A percentile compares a stretch with the other conserved stretches of the same genome.
These are phyloP conservation scores for Chromoteleia sp. DNA, from an alignment of 2,888 invertebrate species.

Conservation along the genomic window DNA sequence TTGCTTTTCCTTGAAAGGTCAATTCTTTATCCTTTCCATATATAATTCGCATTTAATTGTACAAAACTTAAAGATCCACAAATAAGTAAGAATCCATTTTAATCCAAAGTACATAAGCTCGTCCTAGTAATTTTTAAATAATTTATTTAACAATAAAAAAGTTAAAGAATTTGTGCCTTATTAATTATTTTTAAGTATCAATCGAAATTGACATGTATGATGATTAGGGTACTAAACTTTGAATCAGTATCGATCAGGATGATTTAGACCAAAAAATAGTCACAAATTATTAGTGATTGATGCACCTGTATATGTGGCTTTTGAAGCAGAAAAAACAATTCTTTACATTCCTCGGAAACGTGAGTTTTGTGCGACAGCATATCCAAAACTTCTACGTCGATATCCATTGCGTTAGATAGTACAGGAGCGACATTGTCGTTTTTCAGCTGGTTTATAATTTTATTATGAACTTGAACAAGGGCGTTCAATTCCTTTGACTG, in stretches of 20 bases:
- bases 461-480: conserved; percentile 95
- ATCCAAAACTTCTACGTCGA: conserved; percentile 92
- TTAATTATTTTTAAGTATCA: too few relatives aligned
- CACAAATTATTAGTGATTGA: conserved; percentile 12
- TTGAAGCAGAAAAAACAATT: conserved; percentile 92
- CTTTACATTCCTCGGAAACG: conserved; percentile 90
- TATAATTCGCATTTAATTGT: too few relatives aligned
- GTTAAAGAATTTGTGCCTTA: too few relatives aligned
- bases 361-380: conserved; percentile 89
- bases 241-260: not conserved
- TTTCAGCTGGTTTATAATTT: conserved; percentile 92
- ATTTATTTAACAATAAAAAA: too few relatives aligned
- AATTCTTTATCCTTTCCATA: too few relatives aligned
- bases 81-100: not conserved
- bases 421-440: conserved; percentile 94
- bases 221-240: not conserved
- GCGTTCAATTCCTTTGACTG: conserved; percentile 95
- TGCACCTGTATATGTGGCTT: conserved; percentile 94
- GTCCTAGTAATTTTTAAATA: too few relatives aligned
- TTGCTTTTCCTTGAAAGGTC: not conserved
- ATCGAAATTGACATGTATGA: too few relatives aligned
- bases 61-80: too few relatives aligned
- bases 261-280: conserved; percentile 19
- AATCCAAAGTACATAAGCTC: conserved; percentile 8
- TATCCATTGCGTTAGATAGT: conserved; percentile 91